A percentile compares a stretch with the other conserved stretches of the same genome.
These are phyloP conservation scores for Sogatella furcifera DNA, from an alignment of 1,140 invertebrate genomes.

Conservation along the genomic window DNA sequence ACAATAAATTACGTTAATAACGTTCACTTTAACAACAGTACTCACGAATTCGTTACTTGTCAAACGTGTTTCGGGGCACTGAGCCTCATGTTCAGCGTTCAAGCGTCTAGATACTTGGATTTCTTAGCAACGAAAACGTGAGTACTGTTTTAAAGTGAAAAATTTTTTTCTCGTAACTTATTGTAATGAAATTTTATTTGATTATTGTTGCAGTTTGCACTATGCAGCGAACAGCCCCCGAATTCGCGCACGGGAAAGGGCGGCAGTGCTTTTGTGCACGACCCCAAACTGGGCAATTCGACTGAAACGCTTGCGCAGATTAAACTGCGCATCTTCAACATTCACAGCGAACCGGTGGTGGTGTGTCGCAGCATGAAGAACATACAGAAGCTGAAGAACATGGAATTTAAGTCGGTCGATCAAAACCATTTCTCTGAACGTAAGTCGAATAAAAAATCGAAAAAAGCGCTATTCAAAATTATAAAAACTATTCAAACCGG, in stretches of 20 bases:
- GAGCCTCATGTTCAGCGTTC: no score
- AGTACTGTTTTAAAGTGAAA: no score
- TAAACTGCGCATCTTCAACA: slow-evolving; percentile 34
- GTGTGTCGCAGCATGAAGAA: slow-evolving; percentile 51
- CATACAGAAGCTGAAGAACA: slow-evolving; percentile 40
- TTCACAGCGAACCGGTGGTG: slow-evolving; percentile 43
- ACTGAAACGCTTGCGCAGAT: neutral
- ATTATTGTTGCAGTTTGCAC: slow-evolving; percentile 52
- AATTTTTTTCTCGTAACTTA: no score
- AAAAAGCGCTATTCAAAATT: no score
- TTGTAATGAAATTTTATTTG: no score
- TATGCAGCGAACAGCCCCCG: slow-evolving; percentile 81
- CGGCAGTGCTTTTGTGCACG: slow-evolving; percentile 82
- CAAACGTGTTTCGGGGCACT: no score
- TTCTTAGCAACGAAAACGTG: no score
- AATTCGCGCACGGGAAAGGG: slow-evolving; percentile 37
- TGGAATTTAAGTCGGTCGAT: slow-evolving; percentile 58
- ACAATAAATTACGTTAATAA: no score
- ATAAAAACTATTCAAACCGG: no score
- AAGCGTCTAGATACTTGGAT: no score
- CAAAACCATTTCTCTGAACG: slow-evolving; percentile 42
- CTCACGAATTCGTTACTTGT: no score
- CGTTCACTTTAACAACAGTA: no score
- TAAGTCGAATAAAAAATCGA: neutral
- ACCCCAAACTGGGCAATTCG: slow-evolving; percentile 65